These are phyloP conservation scores for Dicrostonyx torquatus DNA, from an alignment of 2,797 vertebrate genomes.

Conservation along the genomic window DNA sequence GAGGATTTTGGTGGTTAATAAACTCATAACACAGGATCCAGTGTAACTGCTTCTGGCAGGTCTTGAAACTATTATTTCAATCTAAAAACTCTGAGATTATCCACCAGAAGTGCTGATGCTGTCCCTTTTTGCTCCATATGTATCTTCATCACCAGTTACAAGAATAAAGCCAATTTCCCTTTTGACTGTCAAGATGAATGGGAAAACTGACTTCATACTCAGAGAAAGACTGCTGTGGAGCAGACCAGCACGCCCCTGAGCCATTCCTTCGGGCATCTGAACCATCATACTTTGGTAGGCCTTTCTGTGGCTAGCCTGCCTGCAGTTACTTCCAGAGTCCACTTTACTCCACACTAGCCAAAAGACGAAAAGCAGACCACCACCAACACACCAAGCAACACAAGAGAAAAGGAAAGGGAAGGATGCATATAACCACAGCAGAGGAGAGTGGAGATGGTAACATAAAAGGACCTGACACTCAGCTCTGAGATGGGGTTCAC, in stretches of 20 bases:
- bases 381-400: neutral
- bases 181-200: neutral
- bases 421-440: rapidly evolving
- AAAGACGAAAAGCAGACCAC: neutral
- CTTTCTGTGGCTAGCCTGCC: neutral
- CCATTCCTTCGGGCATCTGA: neutral
- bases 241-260: neutral
- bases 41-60: neutral
- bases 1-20: neutral
- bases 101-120: neutral
- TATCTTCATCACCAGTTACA: neutral
- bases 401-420: no score
- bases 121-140: neutral
- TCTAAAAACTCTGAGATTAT: neutral
- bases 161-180: neutral
- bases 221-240: neutral
- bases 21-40: neutral
- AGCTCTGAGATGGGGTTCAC: neutral
- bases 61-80: conserved; percentile 13
- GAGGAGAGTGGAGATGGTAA: neutral
- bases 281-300: neutral
- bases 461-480: rapidly evolving
- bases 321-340: neutral
- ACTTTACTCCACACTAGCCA: neutral
- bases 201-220: conserved; percentile 8